A percentile compares a stretch with the other conserved stretches of the same genome.
Evolutionary conservation across 2,113 vertebrate genomes (phyloP).

Genomic region (Gadus macrocephalus): DNA sequence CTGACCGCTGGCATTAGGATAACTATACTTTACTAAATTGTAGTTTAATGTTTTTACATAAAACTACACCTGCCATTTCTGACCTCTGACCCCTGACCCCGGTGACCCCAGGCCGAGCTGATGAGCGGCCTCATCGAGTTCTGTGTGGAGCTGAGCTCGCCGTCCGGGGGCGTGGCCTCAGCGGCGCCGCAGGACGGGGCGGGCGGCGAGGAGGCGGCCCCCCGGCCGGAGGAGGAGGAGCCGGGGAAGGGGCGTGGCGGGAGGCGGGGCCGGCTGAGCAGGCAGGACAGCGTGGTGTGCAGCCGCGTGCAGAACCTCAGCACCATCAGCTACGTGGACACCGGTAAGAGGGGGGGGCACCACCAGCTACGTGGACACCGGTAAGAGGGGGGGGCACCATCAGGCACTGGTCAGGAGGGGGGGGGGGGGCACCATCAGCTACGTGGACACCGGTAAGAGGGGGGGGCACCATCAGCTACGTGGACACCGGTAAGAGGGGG

Average conservation of each 20-base stretch:
- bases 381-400: slow-evolving; percentile 65
- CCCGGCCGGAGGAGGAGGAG: slow-evolving; percentile 13
- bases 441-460: slow-evolving; percentile 70
- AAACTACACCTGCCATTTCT: too few species aligned
- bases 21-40: too few species aligned
- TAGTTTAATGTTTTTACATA: too few species aligned
- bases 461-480: slow-evolving; percentile 81
- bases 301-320: slow-evolving; percentile 81
- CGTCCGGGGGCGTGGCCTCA: slow-evolving; percentile 47
- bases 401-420: slow-evolving; percentile 49
- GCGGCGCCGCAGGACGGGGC: slow-evolving; percentile 33
- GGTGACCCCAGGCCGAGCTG: slow-evolving; percentile 76
- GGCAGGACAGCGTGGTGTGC: slow-evolving; percentile 84
- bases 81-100: too few species aligned
- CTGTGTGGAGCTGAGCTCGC: slow-evolving; percentile 81
- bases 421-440: slow-evolving; percentile 76
- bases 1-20: too few species aligned
- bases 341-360: slow-evolving; percentile 77
- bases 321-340: slow-evolving; percentile 89
- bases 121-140: slow-evolving; percentile 92
- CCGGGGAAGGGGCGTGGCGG: slow-evolving; percentile 52
- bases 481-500: slow-evolving; percentile 87
- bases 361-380: slow-evolving; percentile 84
- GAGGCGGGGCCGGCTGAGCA: slow-evolving; percentile 71
- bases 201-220: slow-evolving; percentile 15